Conservation (phyloP, 2,113 vertebrate genomes). For the Hemiscyllium ocellatum region DNA sequence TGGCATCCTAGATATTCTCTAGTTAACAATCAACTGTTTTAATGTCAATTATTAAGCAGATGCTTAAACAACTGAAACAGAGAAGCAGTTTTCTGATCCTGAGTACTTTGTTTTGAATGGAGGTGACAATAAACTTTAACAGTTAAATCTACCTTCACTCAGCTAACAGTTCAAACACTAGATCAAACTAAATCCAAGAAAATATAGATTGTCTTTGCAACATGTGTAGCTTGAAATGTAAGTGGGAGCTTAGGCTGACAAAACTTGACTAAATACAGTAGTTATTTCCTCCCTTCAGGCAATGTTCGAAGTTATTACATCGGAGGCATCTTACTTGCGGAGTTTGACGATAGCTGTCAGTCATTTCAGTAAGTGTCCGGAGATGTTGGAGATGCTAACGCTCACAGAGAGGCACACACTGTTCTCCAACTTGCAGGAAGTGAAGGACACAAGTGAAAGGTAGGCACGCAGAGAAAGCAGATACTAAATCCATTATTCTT, state of each 20-base stretch:
- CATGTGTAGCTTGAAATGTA: neutral
- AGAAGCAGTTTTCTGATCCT: neutral
- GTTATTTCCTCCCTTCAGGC: constrained; percentile 47
- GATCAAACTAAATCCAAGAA: neutral
- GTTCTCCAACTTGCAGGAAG: constrained; percentile 61
- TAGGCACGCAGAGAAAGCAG: constrained; percentile 25
- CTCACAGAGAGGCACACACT: constrained; percentile 56
- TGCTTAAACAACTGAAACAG: neutral
- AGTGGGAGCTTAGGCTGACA: neutral
- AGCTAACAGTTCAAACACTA: neutral
- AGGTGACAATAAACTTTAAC: neutral
- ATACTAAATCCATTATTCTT: neutral
- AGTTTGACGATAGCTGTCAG: constrained; percentile 58
- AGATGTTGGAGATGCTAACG: constrained; percentile 49
- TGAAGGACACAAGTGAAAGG: constrained; percentile 57
- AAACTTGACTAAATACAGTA: neutral
- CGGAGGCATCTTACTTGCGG: constrained; percentile 65
- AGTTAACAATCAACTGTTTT: neutral
- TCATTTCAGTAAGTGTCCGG: constrained; percentile 53
- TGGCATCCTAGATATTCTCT: neutral
- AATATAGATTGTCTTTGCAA: neutral
- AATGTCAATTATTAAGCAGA: neutral
- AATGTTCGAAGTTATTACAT: constrained; percentile 65
- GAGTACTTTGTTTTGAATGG: neutral
- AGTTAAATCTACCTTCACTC: neutral